phyloP scores from a whole-genome alignment of 2,797 vertebrate species.

The Sorex maritimensis region DNA sequence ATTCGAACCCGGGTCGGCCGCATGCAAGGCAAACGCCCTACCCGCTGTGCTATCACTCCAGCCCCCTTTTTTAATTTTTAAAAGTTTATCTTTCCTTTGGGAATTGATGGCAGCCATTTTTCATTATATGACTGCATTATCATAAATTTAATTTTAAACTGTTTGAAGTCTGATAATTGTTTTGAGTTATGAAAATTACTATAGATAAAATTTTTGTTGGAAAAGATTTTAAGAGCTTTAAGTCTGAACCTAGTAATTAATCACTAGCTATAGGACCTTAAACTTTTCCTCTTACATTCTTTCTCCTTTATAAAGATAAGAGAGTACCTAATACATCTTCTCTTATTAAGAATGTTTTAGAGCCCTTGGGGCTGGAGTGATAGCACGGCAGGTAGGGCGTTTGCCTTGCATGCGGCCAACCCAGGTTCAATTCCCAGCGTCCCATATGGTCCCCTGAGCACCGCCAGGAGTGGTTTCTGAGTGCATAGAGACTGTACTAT shows the following conservation, averaged over 20 bases:
- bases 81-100: no score
- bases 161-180: conserved; percentile 29
- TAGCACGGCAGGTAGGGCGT: no score
- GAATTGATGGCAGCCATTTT: conserved; percentile 40
- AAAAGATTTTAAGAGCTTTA: conserved; percentile 30
- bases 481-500: no score
- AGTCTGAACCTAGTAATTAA: no score
- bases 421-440: no score
- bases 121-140: conserved; percentile 50
- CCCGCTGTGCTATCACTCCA: no score
- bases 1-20: no score
- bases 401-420: no score
- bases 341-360: conserved; percentile 29
- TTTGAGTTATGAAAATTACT: conserved; percentile 42
- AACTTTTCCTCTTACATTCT: not conserved
- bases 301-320: conserved; percentile 27
- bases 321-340: not conserved
- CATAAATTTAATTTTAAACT: conserved; percentile 54
- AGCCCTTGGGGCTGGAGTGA: not conserved
- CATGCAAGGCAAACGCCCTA: no score
- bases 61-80: no score
- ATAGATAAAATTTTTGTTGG: conserved; percentile 13
- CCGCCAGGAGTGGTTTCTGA: no score
- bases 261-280: not conserved
- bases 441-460: no score